Evolutionary conservation across 2,113 vertebrate species (phyloP), one percentile per base, ranked within the genome.

Genomic region (Ceyx margarethae): DNA sequence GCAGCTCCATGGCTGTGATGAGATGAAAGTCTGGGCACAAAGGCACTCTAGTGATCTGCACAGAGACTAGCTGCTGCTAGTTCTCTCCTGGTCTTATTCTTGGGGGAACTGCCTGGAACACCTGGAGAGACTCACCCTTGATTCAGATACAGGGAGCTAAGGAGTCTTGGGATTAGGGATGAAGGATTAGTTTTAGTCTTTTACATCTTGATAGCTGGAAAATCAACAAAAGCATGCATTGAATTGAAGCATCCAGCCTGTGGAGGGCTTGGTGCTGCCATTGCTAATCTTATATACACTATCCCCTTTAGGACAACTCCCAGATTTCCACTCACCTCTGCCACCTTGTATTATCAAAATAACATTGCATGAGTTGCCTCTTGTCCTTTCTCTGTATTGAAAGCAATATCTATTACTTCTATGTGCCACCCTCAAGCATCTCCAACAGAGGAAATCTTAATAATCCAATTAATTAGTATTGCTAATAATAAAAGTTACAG

Each of bases 391-490:
- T 65, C 72, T 78, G 18, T 64, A 64, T 23, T 81, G 57, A 73
- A 76, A 67, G 26, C 35, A 60, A 60, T 15, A 51, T 40, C 74
- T 15, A 2, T 46, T 78, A 51, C 67, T 79, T 89, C 20, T 50
- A 1, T 3, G 0, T 37, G 66, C 58, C 37, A 42, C 58, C 54
- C 21, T n/a, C 58, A 76, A 90, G 65, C 37, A 69, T 33, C 74
- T 95, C 37, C 48, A 81, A 79, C 65, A 90, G 57, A 58, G 29
- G 16, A 84, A 89, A 87, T 11, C 85, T 35, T n/a, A 93, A 93
- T 85, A 87, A 93, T 83, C 72, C 54, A 89, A 92, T 94, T 95
- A 95, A 96, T 95, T 93, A 90, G 65, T 74, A 76, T 58, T 42
- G 46, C 53, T 93, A 92, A 91, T 86, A 87, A 85, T 48, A 91